Percentiles rank a stretch among this genome's conserved stretches.
These are phyloP conservation scores for Corythucha ciliata DNA, from an alignment of 2,888 invertebrate species.

Conservation along the genomic window DNA sequence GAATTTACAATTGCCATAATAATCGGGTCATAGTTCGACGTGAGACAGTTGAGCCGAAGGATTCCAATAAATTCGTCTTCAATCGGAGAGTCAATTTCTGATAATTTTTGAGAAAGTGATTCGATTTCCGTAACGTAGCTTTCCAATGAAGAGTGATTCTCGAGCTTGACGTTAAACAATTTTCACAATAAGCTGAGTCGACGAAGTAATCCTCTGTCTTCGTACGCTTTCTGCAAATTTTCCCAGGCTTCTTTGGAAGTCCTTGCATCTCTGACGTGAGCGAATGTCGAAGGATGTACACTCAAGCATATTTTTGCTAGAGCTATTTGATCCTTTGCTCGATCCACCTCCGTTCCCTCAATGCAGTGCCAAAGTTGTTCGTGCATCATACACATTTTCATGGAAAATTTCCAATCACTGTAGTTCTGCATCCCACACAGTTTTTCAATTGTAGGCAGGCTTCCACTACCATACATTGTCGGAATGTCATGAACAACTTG, in stretches of 20 bases:
- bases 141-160: constrained; percentile 1
- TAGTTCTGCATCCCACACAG: constrained; percentile 26
- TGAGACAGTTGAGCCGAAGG: constrained; percentile 9
- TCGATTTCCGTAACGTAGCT: constrained; percentile 6
- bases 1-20: constrained; percentile 15
- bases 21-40: constrained; percentile 14
- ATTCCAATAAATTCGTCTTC: constrained; percentile 19
- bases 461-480: too few species aligned
- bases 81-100: constrained; percentile 1
- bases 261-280: constrained; percentile 4
- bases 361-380: constrained; percentile 19
- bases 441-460: constrained; percentile 3
- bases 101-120: neutral
- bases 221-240: constrained; percentile 3
- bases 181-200: constrained; percentile 4
- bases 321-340: neutral
- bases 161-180: neutral
- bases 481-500: too few species aligned
- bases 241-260: constrained; percentile 11
- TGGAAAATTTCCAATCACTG: constrained; percentile 28
- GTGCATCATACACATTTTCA: constrained; percentile 21
- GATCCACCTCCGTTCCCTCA: neutral
- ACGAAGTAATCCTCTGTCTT: constrained; percentile 2
- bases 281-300: neutral
- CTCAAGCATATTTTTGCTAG: constrained; percentile 13